Conservation (phyloP, 2,113 vertebrate species). For the Ranitomeya variabilis region DNA sequence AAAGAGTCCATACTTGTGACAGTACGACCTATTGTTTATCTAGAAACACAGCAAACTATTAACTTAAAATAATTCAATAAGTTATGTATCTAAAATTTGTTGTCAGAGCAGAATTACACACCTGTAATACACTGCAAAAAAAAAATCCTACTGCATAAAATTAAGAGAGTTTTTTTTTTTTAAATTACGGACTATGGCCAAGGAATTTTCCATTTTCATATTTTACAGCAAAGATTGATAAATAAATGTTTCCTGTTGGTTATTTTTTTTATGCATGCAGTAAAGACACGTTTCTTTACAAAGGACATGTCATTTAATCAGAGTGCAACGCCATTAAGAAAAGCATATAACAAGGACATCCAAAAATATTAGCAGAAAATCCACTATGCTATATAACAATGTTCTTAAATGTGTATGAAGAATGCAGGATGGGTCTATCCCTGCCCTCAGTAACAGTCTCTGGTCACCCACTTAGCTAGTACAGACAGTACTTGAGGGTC, state of each 20-base stretch:
- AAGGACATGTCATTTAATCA: slow-evolving; percentile 36
- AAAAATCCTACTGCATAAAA: neutral
- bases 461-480: too few relatives aligned
- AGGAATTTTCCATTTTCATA: neutral
- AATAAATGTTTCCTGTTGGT: neutral
- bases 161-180: neutral
- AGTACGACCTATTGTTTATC: too few relatives aligned
- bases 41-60: too few relatives aligned
- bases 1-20: too few relatives aligned
- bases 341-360: slow-evolving; percentile 9
- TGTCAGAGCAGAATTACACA: neutral
- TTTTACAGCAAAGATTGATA: neutral
- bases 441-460: neutral
- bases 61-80: too few relatives aligned
- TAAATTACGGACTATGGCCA: neutral
- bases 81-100: neutral
- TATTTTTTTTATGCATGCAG: neutral
- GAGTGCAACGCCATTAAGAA: neutral
- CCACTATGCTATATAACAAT: neutral
- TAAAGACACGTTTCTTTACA: slow-evolving; percentile 12
- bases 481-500: neutral
- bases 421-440: neutral
- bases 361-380: slow-evolving; percentile 35
- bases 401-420: neutral
- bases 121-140: neutral